Conservation (phyloP, 2,888 invertebrate genomes). For the Rutpela maculata region DNA sequence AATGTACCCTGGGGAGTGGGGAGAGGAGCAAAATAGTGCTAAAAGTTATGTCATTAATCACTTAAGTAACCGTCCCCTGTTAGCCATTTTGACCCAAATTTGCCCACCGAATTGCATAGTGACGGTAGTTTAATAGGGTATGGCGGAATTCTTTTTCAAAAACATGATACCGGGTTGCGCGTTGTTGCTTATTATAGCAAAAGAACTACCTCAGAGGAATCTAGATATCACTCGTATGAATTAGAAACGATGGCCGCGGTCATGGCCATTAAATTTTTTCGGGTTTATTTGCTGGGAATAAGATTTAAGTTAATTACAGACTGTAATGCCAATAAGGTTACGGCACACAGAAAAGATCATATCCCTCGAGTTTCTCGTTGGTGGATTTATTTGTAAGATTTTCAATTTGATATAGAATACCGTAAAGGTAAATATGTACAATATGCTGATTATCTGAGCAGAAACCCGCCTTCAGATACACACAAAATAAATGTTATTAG, state of each 20-base stretch:
- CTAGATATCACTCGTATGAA: slow-evolving; percentile 58
- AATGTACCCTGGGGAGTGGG: slow-evolving; percentile 41
- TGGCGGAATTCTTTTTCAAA: slow-evolving; percentile 53
- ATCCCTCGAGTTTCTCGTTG: slow-evolving; percentile 62
- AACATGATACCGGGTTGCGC: slow-evolving; percentile 37
- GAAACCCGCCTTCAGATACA: slow-evolving; percentile 9
- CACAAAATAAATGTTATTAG: slow-evolving; percentile 5
- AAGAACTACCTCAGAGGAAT: slow-evolving; percentile 42
- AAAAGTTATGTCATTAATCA: slow-evolving; percentile 24
- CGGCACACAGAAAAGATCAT: slow-evolving; percentile 60
- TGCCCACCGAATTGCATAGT: slow-evolving; percentile 45
- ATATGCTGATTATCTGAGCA: slow-evolving; percentile 41
- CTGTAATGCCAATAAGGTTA: slow-evolving; percentile 56
- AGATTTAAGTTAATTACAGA: slow-evolving; percentile 63
- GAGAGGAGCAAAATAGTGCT: slow-evolving; percentile 35
- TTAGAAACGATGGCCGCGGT: slow-evolving; percentile 65
- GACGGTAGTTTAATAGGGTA: slow-evolving; percentile 46
- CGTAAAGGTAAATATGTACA: slow-evolving; percentile 24
- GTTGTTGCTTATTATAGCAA: slow-evolving; percentile 57
- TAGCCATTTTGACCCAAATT: slow-evolving; percentile 32
- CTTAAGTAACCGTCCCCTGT: slow-evolving; percentile 36
- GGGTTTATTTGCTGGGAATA: slow-evolving; percentile 59
- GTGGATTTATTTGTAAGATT: slow-evolving; percentile 63
- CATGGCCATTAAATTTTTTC: slow-evolving; percentile 59
- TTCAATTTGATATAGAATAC: slow-evolving; percentile 44